These are phyloP conservation scores for Monochamus alternatus DNA, from an alignment of 2,888 invertebrate genomes.

Conservation along the genomic window DNA sequence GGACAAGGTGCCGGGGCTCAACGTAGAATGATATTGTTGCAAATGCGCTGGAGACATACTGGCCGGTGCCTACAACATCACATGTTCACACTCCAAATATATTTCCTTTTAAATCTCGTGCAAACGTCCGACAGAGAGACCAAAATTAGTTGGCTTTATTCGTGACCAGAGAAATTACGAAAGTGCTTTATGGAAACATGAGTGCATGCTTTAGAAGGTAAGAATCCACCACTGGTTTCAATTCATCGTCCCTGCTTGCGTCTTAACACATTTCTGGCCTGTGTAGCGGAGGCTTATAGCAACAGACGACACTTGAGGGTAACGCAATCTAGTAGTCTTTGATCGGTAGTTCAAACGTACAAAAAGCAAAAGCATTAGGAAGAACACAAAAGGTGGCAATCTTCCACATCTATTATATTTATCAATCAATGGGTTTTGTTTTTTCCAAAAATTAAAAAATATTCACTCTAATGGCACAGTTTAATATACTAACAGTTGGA, in stretches of 20 bases:
- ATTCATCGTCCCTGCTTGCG: no score
- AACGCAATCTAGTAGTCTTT: no score
- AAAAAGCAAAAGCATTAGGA: neutral
- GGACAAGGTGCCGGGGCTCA: constrained; percentile 77
- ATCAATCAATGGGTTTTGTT: no score
- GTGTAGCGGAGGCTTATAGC: no score
- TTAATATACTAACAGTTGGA: no score
- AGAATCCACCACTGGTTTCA: constrained; percentile 50
- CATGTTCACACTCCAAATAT: constrained; percentile 54
- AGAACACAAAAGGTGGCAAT: neutral
- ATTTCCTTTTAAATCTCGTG: constrained; percentile 30
- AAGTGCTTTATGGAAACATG: constrained; percentile 44
- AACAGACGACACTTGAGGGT: no score
- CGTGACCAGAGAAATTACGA: constrained; percentile 48
- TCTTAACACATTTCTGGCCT: no score
- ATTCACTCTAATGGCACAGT: no score
- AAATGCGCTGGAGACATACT: constrained; percentile 92
- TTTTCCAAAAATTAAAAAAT: no score
- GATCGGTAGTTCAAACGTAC: neutral
- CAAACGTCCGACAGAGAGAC: constrained; percentile 18
- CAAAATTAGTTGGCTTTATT: constrained; percentile 54
- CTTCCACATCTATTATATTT: neutral
- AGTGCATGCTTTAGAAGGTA: constrained; percentile 48
- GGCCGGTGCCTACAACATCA: constrained; percentile 86
- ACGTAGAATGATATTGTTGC: constrained; percentile 81